Evolutionary conservation across 2,113 vertebrate species (phyloP).

Genomic region (Leucoraja erinaceus): DNA sequence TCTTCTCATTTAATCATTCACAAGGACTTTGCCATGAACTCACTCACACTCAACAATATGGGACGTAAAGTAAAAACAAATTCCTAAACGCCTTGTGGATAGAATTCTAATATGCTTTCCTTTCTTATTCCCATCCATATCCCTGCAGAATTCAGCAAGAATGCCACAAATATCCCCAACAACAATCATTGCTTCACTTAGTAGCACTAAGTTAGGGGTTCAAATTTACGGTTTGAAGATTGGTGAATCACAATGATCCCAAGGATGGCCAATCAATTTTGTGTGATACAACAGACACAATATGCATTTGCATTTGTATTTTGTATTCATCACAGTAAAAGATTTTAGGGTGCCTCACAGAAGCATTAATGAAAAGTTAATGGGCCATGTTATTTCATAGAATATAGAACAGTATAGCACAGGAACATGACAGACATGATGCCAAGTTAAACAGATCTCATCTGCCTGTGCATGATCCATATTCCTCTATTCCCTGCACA

Average conservation of each 20-base stretch:
- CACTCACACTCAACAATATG: not conserved
- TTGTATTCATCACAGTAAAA: not conserved
- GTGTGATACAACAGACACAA: too few relatives aligned
- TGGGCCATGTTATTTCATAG: too few relatives aligned
- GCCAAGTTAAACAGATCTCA: too few relatives aligned
- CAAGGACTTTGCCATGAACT: not conserved
- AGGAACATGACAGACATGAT: too few relatives aligned
- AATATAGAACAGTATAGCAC: too few relatives aligned
- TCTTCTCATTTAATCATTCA: not conserved
- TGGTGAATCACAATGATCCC: too few relatives aligned
- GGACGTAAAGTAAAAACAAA: not conserved
- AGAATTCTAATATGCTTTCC: not conserved
- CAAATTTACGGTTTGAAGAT: not conserved
- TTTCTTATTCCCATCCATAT: not conserved
- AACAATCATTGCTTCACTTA: not conserved
- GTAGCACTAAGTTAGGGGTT: not conserved
- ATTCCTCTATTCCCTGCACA: too few relatives aligned
- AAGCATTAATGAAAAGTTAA: not conserved
- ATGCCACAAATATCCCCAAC: not conserved
- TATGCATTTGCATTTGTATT: not conserved
- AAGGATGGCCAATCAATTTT: too few relatives aligned
- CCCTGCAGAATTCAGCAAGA: not conserved
- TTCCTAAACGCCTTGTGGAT: not conserved
- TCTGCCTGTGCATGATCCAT: too few relatives aligned
- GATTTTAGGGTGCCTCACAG: not conserved